Base-by-base conservation (phyloP, 1,140 invertebrate genomes). In the Danaus melanippus region DNA sequence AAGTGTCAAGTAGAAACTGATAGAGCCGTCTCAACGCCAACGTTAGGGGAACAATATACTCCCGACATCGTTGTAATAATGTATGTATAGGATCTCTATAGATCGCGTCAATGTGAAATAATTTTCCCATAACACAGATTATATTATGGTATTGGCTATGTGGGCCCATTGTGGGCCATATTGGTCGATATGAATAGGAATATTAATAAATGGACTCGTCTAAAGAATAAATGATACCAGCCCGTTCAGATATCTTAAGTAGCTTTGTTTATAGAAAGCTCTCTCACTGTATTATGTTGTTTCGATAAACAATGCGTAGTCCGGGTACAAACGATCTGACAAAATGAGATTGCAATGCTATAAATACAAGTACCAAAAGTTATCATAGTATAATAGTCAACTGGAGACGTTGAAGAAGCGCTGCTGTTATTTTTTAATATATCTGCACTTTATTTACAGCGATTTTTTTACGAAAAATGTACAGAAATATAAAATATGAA, bases 61-160 rank as follows among this genome's bases (percentile, higher is more conserved):
- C 12, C 32, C 50, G 47, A 60, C 62, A 64, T 65, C 62, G 67
- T 71, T 65, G 60, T 64, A 62, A 65, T 55, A 59, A 60, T 50
- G 61, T 32, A 32, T 60, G 65, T 50, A 60, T 65, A 63, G 60
- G 48, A 58, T 64, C 58, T 60, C 46, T 50, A 67, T 63, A 64
- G 62, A 71, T 68, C 60, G 64, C 64, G 66, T 73, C 76, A 76
- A 71, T 74, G 71, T 70, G 68, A 72, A 75, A 76, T 75, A 74
- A 73, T 75, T 73, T 69, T 69, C 69, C 71, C 67, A 64, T 79
- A 79, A 71, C 60, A 57, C 58, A 52, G 41, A 53, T 46, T 56
- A 66, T 56, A 67, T 71, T 69, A 71, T 67, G 60, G 48, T 58
- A 58, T 57, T 59, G 56, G 55, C 53, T 64, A 45, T 51, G 47